Base-by-base conservation (phyloP, 2,113 vertebrate species). In the Steatornis caripensis region DNA sequence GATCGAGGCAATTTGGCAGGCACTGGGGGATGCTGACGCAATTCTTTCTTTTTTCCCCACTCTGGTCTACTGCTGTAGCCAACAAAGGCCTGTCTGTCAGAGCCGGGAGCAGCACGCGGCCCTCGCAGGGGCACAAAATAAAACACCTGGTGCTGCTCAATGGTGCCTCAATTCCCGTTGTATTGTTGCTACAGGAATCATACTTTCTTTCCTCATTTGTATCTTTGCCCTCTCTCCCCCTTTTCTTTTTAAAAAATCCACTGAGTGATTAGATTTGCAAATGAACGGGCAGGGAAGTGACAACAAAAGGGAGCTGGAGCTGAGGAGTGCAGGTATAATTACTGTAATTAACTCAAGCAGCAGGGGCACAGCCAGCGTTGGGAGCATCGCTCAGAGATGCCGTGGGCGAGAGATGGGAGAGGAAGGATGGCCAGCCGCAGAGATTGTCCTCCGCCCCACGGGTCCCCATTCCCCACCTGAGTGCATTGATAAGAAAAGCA, bases 331-430 rank as follows among this genome's bases (percentile, higher is more conserved):
- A 98, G 98, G 98, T 98, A 97, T 98, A 98, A 98, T 98, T 97
- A 98, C 98, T 97, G 97, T 98, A 98, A 98, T 98, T 98, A 98
- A 98, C 97, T 98, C 93, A 69, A 97, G 97, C 98, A 98, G 97
- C 97, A 96, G 97, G 98, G 98, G 97, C 97, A 91, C 84, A 94
- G 90, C 77, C 80, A 75, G 92, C 22, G 4, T 53, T 62, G 53
- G 94, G 89, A 90, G 89, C 77, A 78, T 95, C 21, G 10, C 90
- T 94, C 87, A 24, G 88, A 95, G 93, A 90, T 85, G 18, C 95
- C 0, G 61, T 68, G 69, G 90, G 96, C 30, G 74, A 95, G 65
- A 79, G 76, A 85, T 45, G 29, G 78, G 76, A 94, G 92, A 96
- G 57, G 76, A 93, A 65, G 41, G 84, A 51, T 74, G 62, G 78